These are phyloP conservation scores for Ectemnius lituratus DNA, from an alignment of 2,888 invertebrate genomes.

Conservation along the genomic window DNA sequence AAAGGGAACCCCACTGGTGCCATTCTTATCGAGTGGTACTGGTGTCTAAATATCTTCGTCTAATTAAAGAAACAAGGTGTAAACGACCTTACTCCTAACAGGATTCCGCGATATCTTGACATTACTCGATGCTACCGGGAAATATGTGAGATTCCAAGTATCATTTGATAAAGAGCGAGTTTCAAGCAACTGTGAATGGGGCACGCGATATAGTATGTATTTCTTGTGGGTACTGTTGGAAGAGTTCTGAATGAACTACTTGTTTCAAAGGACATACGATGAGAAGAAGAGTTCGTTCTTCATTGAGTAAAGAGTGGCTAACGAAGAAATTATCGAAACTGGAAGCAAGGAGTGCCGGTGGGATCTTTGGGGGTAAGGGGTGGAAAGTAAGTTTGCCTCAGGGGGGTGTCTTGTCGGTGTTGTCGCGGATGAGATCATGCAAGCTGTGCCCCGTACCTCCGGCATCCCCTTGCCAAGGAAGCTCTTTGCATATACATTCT, in stretches of 20 bases:
- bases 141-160: conserved; percentile 46
- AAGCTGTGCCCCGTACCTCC: conserved; percentile 70
- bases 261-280: too few species aligned
- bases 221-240: too few species aligned
- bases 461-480: conserved; percentile 44
- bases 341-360: conserved; percentile 48
- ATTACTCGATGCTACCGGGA: background rate
- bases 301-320: background rate
- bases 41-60: conserved; percentile 37
- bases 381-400: conserved; percentile 68
- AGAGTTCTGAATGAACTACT: too few species aligned
- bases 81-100: conserved; percentile 44
- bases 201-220: too few species aligned
- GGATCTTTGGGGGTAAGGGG: conserved; percentile 42
- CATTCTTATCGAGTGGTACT: conserved; percentile 38
- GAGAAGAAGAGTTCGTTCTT: too few species aligned
- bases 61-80: conserved; percentile 66
- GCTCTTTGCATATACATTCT: conserved; percentile 79
- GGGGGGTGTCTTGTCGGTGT: conserved; percentile 73
- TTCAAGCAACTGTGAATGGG: too few species aligned
- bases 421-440: conserved; percentile 73
- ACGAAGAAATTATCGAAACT: conserved; percentile 26
- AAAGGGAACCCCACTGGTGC: conserved; percentile 29
- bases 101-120: conserved; percentile 46
- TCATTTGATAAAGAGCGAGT: conserved; percentile 14